Conservation (phyloP, 2,113 vertebrate genomes). For the Chlorodrepanis virens region DNA sequence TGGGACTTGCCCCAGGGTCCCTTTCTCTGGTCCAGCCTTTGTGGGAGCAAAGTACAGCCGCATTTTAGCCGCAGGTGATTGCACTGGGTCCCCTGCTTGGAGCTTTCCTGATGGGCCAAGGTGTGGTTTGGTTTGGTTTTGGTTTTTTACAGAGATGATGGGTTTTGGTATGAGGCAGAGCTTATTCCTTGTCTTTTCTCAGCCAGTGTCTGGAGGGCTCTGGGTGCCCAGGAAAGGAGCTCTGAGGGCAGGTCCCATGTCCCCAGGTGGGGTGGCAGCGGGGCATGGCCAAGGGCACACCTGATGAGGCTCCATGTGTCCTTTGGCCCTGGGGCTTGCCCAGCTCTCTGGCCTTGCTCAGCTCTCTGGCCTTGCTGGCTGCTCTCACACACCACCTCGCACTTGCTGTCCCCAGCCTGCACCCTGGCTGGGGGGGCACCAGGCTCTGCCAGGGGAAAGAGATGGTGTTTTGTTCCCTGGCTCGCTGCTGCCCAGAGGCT, state of each 20-base stretch:
- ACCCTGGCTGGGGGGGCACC: neutral
- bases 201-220: neutral
- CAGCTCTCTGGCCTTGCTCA: neutral
- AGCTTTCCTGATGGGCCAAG: neutral
- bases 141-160: neutral
- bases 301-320: neutral
- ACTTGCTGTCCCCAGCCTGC: conserved; percentile 15
- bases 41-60: neutral
- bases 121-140: neutral
- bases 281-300: neutral
- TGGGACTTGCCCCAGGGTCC: neutral
- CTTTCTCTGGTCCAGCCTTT: neutral
- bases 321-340: neutral
- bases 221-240: neutral
- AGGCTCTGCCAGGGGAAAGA: conserved; percentile 45
- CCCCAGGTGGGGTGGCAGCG: neutral
- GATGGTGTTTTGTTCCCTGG: conserved; percentile 67
- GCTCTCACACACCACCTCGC: neutral
- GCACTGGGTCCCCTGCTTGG: neutral
- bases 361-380: neutral
- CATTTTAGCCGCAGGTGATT: fast-evolving
- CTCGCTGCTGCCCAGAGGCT: conserved; percentile 19
- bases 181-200: neutral
- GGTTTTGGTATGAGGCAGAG: neutral
- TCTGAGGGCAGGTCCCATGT: neutral